These are phyloP conservation scores for Apaloderma vittatum DNA, from an alignment of 2,113 vertebrate species.

Conservation along the genomic window DNA sequence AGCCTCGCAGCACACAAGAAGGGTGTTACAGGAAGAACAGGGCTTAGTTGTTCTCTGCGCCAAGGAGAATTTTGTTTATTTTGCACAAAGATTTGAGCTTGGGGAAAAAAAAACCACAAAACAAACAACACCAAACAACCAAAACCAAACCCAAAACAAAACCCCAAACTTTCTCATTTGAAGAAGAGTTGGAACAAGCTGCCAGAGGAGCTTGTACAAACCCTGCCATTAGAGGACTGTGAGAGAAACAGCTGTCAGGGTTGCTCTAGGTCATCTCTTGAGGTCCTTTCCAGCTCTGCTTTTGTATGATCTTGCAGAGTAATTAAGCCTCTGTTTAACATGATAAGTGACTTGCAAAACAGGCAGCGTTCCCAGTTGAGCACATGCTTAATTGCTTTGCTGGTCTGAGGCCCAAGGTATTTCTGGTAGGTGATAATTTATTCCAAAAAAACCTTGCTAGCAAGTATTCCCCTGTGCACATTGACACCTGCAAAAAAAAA, in stretches of 20 bases:
- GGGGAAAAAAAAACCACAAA: background rate
- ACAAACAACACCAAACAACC: background rate
- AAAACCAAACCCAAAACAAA: background rate
- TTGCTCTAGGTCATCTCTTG: conserved; percentile 13
- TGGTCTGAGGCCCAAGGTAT: conserved; percentile 43
- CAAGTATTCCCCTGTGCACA: conserved; percentile 40
- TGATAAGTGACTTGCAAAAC: conserved; percentile 8
- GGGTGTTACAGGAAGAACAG: background rate
- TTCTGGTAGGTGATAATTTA: conserved; percentile 64
- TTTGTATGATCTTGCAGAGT: conserved; percentile 21
- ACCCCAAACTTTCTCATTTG: background rate
- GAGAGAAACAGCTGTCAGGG: background rate
- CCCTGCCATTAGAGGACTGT: background rate
- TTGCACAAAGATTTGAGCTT: background rate
- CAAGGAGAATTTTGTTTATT: background rate
- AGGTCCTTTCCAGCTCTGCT: conserved; percentile 12
- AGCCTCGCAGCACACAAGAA: background rate
- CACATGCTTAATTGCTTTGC: conserved; percentile 49
- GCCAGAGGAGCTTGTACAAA: background rate
- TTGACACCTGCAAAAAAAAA: conserved; percentile 48
- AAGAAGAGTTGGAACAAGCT: background rate
- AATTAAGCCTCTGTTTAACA: conserved; percentile 53
- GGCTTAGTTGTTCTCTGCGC: background rate
- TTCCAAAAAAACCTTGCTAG: conserved; percentile 48
- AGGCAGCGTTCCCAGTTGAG: background rate